These are phyloP conservation scores for Euclidia mi DNA, from an alignment of 2,888 invertebrate species.

Conservation along the genomic window DNA sequence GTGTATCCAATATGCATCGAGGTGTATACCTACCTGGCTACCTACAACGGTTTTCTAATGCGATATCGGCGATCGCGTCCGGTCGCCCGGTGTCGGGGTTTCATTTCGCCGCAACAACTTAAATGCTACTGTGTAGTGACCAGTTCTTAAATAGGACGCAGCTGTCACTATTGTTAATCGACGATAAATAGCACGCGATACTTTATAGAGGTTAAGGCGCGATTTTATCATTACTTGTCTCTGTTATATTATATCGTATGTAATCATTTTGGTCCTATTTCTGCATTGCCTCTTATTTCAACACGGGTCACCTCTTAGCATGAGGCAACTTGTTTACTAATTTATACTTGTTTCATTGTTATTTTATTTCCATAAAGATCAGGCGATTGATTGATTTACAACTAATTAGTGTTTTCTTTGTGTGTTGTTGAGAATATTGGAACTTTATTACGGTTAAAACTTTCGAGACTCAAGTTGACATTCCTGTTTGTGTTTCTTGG, in stretches of 20 bases:
- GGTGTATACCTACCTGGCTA: slow-evolving; percentile 58
- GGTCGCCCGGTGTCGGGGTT: slow-evolving; percentile 71
- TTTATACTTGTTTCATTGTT: too few relatives aligned
- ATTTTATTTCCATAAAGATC: slow-evolving; percentile 7
- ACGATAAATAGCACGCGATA: slow-evolving; percentile 21
- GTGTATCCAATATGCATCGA: slow-evolving; percentile 73
- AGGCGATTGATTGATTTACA: slow-evolving; percentile 33
- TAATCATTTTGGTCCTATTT: background rate
- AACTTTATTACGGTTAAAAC: slow-evolving; percentile 36
- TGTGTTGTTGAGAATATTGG: slow-evolving; percentile 33
- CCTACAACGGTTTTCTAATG: slow-evolving; percentile 77
- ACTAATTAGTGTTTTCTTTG: slow-evolving; percentile 31
- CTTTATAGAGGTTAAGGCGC: slow-evolving; percentile 11
- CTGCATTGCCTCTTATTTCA: too few relatives aligned
- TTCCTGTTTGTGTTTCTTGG: slow-evolving; percentile 39
- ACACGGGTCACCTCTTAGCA: too few relatives aligned
- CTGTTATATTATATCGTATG: slow-evolving; percentile 20
- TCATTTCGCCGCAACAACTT: slow-evolving; percentile 63
- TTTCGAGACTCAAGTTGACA: slow-evolving; percentile 39
- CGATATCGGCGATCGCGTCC: slow-evolving; percentile 72
- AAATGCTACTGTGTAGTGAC: slow-evolving; percentile 56
- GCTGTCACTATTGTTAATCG: slow-evolving; percentile 33
- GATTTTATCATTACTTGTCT: slow-evolving; percentile 17
- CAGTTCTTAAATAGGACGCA: slow-evolving; percentile 61
- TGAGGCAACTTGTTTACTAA: too few relatives aligned